Evolutionary conservation across 1,140 invertebrate genomes (phyloP), one percentile per base, ranked within the genome.

Genomic region (Habropoda laboriosa): DNA sequence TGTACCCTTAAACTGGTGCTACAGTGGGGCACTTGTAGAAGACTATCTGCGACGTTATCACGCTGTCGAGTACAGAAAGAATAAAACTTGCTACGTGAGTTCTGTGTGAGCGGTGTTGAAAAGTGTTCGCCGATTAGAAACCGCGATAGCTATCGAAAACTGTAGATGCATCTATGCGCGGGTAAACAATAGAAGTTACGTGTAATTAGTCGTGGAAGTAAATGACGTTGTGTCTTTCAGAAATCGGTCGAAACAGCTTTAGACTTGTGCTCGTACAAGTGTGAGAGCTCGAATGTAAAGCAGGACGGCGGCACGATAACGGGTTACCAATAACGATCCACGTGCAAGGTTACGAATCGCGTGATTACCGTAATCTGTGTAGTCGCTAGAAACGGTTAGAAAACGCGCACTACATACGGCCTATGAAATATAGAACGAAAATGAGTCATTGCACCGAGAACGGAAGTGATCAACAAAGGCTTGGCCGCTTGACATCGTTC

Each of bases 361-460:
- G 16, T n/a, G 47, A 73, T 72, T 64, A 47, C 30, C 4, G 8
- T 4, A 21, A 32, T 18, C n/a, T n/a, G n/a, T 35, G 10, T 32
- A 18, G 8, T 2, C 24, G 21, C 32, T 6, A 42, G 1, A 3
- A 0, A 42, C 18, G 18, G 18, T 10, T 58, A 16, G 40, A 35
- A 57, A 57, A 55, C 61, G 51, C 63, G 51, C 24, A n/a, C 18
- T 45, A 51, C 27, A 57, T 63, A 57, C 21, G 40, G 32, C n/a
- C 32, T 3, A n/a, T 12, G 42, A 49, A 58, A 71, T 57, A 51
- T 71, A 78, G 66, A 51, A 51, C 64, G 42, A 24, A 60, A 78
- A 60, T 78, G 75, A 78, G 55, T 78, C 75, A 71, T 60, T 60
- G 42, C 24, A 32, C 35, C 16, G 24, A 49, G 24, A 76, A 78